Conservation (phyloP, 2,888 invertebrate species). For the Horisme vitalbata region DNA sequence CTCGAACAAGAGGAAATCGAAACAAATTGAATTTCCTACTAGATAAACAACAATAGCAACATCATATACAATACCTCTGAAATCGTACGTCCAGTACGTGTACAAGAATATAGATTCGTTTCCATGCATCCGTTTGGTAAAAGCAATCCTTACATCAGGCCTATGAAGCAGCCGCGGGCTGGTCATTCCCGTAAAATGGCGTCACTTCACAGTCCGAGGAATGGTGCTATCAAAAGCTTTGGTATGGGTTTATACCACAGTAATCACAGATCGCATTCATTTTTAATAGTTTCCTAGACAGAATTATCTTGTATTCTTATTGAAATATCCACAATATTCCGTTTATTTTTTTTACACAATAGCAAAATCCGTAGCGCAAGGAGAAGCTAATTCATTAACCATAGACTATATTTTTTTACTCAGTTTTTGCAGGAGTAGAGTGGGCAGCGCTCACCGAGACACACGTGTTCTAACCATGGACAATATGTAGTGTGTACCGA, state of each 20-base stretch:
- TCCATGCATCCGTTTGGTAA: conserved; percentile 77
- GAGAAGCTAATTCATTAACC: conserved; percentile 77
- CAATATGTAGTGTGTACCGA: neutral
- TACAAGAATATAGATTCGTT: conserved; percentile 75
- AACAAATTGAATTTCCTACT: conserved; percentile 62
- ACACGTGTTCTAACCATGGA: conserved; percentile 22
- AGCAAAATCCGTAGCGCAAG: conserved; percentile 69
- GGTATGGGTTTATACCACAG: conserved; percentile 53
- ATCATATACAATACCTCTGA: conserved; percentile 66
- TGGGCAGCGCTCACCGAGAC: conserved; percentile 10
- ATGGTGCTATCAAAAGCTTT: conserved; percentile 73
- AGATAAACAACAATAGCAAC: conserved; percentile 52
- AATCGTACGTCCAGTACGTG: conserved; percentile 81
- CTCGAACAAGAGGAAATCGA: conserved; percentile 72
- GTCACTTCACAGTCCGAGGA: conserved; percentile 80
- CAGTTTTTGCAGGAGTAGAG: conserved; percentile 38
- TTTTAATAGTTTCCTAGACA: conserved; percentile 50
- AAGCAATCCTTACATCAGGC: conserved; percentile 78
- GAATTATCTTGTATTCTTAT: conserved; percentile 51
- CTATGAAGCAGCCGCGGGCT: conserved; percentile 80
- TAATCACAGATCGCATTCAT: conserved; percentile 60
- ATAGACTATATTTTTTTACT: conserved; percentile 63
- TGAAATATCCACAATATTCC: conserved; percentile 55
- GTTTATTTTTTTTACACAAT: too few relatives aligned
- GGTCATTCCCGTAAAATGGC: conserved; percentile 84